Conservation (phyloP, 2,113 vertebrate genomes). For the Dinomys branickii region DNA sequence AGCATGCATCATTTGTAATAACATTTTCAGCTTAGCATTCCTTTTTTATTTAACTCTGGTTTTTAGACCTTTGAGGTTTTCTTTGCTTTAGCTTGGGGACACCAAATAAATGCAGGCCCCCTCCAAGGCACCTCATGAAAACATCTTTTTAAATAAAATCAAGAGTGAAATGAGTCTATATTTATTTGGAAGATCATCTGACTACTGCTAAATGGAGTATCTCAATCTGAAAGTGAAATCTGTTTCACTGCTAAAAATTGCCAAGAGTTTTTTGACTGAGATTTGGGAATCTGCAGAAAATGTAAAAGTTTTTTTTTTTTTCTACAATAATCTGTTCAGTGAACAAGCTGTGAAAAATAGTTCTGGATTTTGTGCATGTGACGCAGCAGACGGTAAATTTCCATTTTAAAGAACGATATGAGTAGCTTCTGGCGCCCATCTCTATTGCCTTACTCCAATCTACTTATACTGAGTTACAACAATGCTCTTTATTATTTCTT, state of each 20-base stretch:
- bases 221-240: slow-evolving; percentile 89
- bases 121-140: slow-evolving; percentile 88
- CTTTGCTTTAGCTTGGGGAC: slow-evolving; percentile 86
- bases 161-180: slow-evolving; percentile 87
- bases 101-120: slow-evolving; percentile 88
- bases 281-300: slow-evolving; percentile 88
- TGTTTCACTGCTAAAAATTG: slow-evolving; percentile 89
- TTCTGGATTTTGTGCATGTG: slow-evolving; percentile 90
- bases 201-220: slow-evolving; percentile 86
- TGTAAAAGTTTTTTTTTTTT: slow-evolving; percentile 88
- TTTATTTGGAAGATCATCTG: slow-evolving; percentile 86
- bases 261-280: slow-evolving; percentile 88
- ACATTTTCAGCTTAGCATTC: slow-evolving; percentile 69
- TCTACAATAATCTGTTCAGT: slow-evolving; percentile 92
- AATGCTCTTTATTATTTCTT: slow-evolving; percentile 90
- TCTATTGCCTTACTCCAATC: slow-evolving; percentile 89
- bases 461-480: slow-evolving; percentile 89
- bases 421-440: slow-evolving; percentile 89
- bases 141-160: slow-evolving; percentile 85
- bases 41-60: slow-evolving; percentile 81
- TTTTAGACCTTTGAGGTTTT: slow-evolving; percentile 86
- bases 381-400: slow-evolving; percentile 92
- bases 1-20: slow-evolving; percentile 80
- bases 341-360: slow-evolving; percentile 93
- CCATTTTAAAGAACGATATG: slow-evolving; percentile 91